Base-by-base conservation (phyloP, 1,140 invertebrate genomes). In the Diabrotica undecimpunctata region DNA sequence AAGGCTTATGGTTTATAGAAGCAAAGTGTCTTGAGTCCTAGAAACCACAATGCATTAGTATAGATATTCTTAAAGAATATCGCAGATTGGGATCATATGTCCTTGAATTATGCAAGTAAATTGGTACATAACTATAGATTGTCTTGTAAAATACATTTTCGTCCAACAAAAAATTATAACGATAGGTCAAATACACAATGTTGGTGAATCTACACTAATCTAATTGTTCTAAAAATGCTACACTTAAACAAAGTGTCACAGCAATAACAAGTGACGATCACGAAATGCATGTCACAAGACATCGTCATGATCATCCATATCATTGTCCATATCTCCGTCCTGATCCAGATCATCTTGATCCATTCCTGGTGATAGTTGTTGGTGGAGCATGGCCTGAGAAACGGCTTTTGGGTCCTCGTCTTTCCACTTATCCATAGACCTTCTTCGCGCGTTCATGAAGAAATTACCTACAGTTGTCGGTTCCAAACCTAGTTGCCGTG, bases 391-490 rank as follows among this genome's bases (percentile, higher is more conserved):
- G 56, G 67, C 71, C 67, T 37, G 67, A 55, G 65, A 64, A 9
- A 68, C 65, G 12, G 67, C 75, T 70, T 86, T 87, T 37, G 83
- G 83, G 68, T 89, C 87, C 72, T 97, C 96, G 79, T 98, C 96
- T 78, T 95, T 94, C 96, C 96, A 98, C 79, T 98, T 99, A 82
- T 99, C 97, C 90, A 98, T 95, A 5, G 95, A 97, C 61, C 97
- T 86, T 70, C 97, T 87, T 59, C 97, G 84, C 36, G 97, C 97
- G 81, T 99, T 99, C 98, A 99, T 99, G 84, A 99, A 99, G 86
- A 99, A 99, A 81, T 99, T 99, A 37, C 97, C 97, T 12, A 99
- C 97, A 12, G 98, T 99, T 46, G 96, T 98, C 14, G 97, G 95
- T 80, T 99, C 97, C 62, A 99, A 86, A 67, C 96, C 96, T 71